A percentile compares a stretch with the other conserved stretches of the same genome.
Evolutionary conservation across 2,888 invertebrate genomes (phyloP).

Genomic region (Mimachlamys varia): DNA sequence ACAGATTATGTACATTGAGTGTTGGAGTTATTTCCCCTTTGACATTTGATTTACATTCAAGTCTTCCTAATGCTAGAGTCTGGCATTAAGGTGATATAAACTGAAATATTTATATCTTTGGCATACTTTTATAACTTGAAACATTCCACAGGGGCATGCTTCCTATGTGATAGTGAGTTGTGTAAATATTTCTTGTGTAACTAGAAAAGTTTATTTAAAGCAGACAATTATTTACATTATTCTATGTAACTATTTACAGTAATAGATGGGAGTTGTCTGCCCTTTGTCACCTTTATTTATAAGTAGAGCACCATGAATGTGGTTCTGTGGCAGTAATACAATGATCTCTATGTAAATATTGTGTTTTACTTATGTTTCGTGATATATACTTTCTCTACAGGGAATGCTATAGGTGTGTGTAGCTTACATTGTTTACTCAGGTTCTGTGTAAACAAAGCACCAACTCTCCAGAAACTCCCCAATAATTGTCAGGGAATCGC

Average conservation of each 20-base stretch:
- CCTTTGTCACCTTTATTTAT: not conserved
- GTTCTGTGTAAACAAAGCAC: not conserved
- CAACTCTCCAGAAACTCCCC: not conserved
- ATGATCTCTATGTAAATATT: slow-evolving; percentile 19
- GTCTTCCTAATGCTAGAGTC: not conserved
- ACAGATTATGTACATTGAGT: not conserved
- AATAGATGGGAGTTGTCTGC: slow-evolving; percentile 12
- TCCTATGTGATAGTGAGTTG: not conserved
- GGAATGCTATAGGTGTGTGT: not conserved
- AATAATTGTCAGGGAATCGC: not conserved
- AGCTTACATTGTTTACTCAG: slow-evolving; percentile 2
- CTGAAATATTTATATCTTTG: not conserved
- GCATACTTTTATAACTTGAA: not conserved
- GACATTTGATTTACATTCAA: not conserved
- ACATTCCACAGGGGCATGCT: not conserved
- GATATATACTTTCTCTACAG: not conserved
- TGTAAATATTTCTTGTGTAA: not conserved
- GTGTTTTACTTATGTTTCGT: not conserved
- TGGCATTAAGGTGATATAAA: no score
- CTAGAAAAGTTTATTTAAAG: not conserved
- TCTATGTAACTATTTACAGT: not conserved
- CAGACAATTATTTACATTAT: not conserved
- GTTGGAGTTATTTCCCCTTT: slow-evolving; percentile 16
- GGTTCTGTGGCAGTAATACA: not conserved
- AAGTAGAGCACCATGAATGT: not conserved